A percentile compares a stretch with the other conserved stretches of the same genome.
Conservation (phyloP, 1,140 invertebrate species). For the Parapsyche elsis region DNA sequence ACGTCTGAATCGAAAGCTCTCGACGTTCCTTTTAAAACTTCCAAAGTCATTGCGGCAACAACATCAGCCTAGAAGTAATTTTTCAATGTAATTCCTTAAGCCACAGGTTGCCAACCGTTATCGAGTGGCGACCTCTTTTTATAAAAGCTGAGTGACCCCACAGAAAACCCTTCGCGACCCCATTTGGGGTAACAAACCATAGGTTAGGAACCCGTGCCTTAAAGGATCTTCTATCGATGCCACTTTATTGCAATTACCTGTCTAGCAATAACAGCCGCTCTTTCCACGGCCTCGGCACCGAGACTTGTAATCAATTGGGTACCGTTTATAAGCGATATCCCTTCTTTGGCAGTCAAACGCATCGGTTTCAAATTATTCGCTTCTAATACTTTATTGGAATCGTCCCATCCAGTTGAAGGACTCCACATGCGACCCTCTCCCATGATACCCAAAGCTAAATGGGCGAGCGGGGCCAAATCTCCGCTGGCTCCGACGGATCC, state of each 20-base stretch:
- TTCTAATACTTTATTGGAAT: constrained; percentile 69
- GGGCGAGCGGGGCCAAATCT: constrained; percentile 78
- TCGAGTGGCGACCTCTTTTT: no score
- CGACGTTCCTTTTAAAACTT: constrained; percentile 79
- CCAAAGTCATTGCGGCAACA: constrained; percentile 77
- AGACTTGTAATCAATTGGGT: constrained; percentile 80
- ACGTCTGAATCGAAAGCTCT: constrained; percentile 79
- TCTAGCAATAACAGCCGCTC: constrained; percentile 71
- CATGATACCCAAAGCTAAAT: constrained; percentile 77
- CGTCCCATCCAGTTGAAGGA: constrained; percentile 76
- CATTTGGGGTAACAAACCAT: no score
- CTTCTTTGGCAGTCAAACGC: constrained; percentile 76
- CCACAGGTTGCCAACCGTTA: no score
- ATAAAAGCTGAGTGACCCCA: background rate
- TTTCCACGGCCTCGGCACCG: constrained; percentile 76
- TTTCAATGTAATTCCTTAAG: background rate
- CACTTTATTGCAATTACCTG: constrained; percentile 62
- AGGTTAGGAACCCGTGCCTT: no score
- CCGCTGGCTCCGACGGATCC: constrained; percentile 81
- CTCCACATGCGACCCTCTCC: constrained; percentile 87
- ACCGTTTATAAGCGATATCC: constrained; percentile 79
- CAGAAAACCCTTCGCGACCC: no score
- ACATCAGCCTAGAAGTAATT: constrained; percentile 69
- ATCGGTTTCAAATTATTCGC: constrained; percentile 71
- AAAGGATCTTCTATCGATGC: no score